phyloP scores from a whole-genome alignment of 2,113 vertebrate genomes.

The Brachyhypopomus gauderio region DNA sequence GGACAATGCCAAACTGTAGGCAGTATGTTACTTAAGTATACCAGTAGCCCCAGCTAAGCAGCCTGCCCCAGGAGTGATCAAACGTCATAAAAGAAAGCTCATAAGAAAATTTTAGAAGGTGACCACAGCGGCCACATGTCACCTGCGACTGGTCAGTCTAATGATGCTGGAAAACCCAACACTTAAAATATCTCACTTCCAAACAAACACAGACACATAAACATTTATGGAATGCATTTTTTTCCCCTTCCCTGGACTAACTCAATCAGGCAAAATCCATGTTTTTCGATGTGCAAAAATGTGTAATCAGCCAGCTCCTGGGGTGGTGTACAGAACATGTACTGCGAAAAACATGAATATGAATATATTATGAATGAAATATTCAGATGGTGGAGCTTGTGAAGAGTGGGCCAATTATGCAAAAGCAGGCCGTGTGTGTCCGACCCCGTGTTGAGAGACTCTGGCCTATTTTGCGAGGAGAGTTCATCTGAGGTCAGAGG shows the following conservation, averaged over 20 bases:
- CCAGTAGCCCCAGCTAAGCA: slow-evolving; percentile 42
- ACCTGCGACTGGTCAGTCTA: slow-evolving; percentile 8
- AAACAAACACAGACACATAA: neutral
- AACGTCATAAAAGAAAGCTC: slow-evolving; percentile 27
- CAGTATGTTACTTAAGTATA: slow-evolving; percentile 31
- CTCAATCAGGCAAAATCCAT: neutral
- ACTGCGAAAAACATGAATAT: slow-evolving; percentile 5
- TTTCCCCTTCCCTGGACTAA: neutral
- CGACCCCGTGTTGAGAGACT: slow-evolving; percentile 11
- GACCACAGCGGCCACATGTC: slow-evolving; percentile 21
- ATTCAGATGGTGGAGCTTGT: neutral
- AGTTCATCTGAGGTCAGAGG: slow-evolving; percentile 28
- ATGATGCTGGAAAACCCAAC: neutral
- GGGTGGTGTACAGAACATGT: neutral
- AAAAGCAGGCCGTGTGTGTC: neutral
- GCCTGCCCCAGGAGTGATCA: slow-evolving; percentile 32
- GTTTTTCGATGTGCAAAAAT: slow-evolving; percentile 4
- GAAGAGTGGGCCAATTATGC: neutral
- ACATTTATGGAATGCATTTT: neutral
- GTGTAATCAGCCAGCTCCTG: neutral
- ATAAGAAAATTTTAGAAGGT: slow-evolving; percentile 16
- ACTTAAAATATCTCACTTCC: too few relatives aligned
- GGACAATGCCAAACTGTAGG: slow-evolving; percentile 31
- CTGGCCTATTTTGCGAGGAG: slow-evolving; percentile 31
- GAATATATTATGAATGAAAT: slow-evolving; percentile 6